Evolutionary conservation across 1,140 invertebrate genomes (phyloP).

Genomic region (Metopolophium dirhodum): DNA sequence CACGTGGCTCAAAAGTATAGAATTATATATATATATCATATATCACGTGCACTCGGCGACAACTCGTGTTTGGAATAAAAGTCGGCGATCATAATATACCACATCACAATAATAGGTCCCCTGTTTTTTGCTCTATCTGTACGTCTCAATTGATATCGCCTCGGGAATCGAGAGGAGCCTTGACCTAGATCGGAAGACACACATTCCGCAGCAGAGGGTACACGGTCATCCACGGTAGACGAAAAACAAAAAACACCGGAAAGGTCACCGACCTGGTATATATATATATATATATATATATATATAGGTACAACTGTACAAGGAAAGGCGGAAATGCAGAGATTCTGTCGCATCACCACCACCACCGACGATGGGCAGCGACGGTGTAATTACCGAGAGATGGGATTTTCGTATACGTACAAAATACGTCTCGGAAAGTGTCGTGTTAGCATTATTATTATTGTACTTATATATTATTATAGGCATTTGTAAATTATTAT

Average conservation of each 20-base stretch:
- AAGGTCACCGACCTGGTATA: slow-evolving; percentile 25
- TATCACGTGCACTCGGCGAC: neutral
- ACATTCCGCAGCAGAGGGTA: neutral
- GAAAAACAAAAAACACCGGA: neutral
- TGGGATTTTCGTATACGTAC: neutral
- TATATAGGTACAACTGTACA: neutral
- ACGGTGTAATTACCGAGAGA: neutral
- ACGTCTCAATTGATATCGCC: slow-evolving; percentile 40
- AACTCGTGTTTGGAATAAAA: neutral
- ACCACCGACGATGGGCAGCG: neutral
- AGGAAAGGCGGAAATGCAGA: neutral
- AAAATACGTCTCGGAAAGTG: neutral
- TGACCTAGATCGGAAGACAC: slow-evolving; percentile 36
- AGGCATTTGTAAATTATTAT: neutral
- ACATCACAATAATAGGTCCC: neutral
- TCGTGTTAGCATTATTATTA: neutral
- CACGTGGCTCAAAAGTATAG: neutral
- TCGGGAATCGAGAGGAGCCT: neutral
- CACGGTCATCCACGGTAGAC: neutral
- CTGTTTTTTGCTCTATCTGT: slow-evolving; percentile 16
- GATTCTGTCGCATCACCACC: neutral
- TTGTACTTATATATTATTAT: neutral
- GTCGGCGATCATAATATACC: neutral
- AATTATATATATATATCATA: neutral
- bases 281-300: neutral